Evolutionary conservation across 2,113 vertebrate genomes (phyloP).

Genomic region (Machaerirhynchus nigripectus): DNA sequence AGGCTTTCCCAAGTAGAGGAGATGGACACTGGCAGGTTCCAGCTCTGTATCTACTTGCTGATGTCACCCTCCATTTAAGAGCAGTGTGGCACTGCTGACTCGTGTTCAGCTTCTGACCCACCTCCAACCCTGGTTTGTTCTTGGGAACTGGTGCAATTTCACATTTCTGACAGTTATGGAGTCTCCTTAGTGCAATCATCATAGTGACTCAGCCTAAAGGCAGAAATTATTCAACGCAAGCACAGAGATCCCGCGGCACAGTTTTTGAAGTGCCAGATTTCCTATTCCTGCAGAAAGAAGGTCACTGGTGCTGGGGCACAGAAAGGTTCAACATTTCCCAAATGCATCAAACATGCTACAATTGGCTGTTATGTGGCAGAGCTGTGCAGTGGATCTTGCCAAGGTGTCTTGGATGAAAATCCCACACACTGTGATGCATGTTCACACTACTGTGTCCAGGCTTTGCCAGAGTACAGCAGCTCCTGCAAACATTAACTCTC

Average conservation of each 20-base stretch:
- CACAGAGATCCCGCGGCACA: neutral
- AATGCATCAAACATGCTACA: neutral
- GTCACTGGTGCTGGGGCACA: neutral
- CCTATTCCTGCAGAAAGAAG: neutral
- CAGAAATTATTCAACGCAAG: neutral
- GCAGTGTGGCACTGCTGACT: neutral
- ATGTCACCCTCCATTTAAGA: neutral
- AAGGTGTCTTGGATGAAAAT: neutral
- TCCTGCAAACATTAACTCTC: neutral
- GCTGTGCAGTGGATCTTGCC: neutral
- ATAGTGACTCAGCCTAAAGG: neutral
- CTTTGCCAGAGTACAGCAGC: neutral
- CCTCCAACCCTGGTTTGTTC: neutral
- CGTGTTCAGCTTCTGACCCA: neutral
- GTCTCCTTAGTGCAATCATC: neutral
- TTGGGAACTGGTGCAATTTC: neutral
- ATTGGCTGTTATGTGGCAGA: neutral
- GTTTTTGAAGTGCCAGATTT: neutral
- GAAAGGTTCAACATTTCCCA: neutral
- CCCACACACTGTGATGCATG: fast-evolving
- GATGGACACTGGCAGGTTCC: neutral
- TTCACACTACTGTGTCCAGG: neutral
- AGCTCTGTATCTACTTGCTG: neutral
- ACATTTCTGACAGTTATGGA: neutral
- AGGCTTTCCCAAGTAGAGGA: neutral